phyloP scores from a whole-genome alignment of 2,797 vertebrate genomes.

The Australoheros facetus region DNA sequence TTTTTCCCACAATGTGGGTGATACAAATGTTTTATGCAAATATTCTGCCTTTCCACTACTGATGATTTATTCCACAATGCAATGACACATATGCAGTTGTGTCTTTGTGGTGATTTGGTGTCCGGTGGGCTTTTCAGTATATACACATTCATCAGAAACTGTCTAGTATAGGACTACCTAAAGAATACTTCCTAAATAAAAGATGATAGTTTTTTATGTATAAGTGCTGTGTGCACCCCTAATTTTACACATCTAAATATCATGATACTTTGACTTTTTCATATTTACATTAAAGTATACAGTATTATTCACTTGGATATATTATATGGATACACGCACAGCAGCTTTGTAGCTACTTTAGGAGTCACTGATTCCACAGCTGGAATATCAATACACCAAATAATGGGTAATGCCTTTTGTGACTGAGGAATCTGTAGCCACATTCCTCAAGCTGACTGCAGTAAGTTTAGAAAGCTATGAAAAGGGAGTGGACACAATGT shows the following conservation, averaged over 20 bases:
- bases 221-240: too few species aligned
- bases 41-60: not conserved
- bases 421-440: not conserved
- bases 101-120: not conserved
- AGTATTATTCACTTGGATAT: not conserved
- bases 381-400: not conserved
- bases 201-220: too few species aligned
- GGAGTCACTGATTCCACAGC: not conserved
- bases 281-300: too few species aligned
- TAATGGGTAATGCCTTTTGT: not conserved
- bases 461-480: not conserved
- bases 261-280: too few species aligned
- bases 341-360: not conserved
- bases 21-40: slow-evolving; percentile 26
- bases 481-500: not conserved
- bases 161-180: too few species aligned
- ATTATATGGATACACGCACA: too few species aligned
- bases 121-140: not conserved
- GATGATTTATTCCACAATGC: slow-evolving; percentile 7
- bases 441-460: not conserved
- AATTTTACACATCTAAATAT: too few species aligned
- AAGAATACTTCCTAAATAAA: too few species aligned
- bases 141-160: not conserved
- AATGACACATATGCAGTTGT: not conserved
- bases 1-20: not conserved